Base-by-base conservation (phyloP, 2,113 vertebrate genomes). In the Corythornis vintsioides region DNA sequence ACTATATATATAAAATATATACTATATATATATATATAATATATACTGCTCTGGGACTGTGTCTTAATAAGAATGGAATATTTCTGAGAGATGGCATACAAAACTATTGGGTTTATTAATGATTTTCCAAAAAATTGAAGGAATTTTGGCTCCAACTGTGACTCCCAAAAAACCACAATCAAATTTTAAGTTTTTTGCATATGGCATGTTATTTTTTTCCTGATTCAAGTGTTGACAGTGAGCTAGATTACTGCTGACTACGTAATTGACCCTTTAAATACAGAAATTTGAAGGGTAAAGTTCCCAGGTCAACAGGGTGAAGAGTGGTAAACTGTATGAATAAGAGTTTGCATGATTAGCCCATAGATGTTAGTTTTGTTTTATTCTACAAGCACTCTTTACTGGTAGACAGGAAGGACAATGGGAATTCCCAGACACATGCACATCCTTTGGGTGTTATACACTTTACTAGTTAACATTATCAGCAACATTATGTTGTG, bases 401-500 rank as follows among this genome's bases (percentile, higher is more conserved):
- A 60, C 78, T 42, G 89, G 40, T 91, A 92, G 69, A 83, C 67
- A 83, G 95, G 91, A 95, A 94, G 67, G 19, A 31, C 33, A 43
- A 88, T 75, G 95, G 92, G 82, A 93, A 92, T 95, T 95, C 84
- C 96, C 95, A 93, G 78, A 59, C 16, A 6, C 56, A 74, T 93
- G 71, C 67, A 91, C 75, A 73, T 95, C 86, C 82, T 89, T 75
- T 63, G 48, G 8, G 59, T 81, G n/a, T 74, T 93, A 31, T 71
- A 64, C 15, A 3, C 28, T 91, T 65, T 67, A n/a, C 19, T 56
- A 71, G 74, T 45, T n/a, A 50, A 40, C 0, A 2, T 45, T 89
- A 93, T 93, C 94, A 80, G 78, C 57, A 89, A 48, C 22, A 2
- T 38, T 60, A 76, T 67, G 24, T 94, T 96, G 89, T 91, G 95